phyloP scores from a whole-genome alignment of 2,797 vertebrate species.

The Pipistrellus pipistrellus region DNA sequence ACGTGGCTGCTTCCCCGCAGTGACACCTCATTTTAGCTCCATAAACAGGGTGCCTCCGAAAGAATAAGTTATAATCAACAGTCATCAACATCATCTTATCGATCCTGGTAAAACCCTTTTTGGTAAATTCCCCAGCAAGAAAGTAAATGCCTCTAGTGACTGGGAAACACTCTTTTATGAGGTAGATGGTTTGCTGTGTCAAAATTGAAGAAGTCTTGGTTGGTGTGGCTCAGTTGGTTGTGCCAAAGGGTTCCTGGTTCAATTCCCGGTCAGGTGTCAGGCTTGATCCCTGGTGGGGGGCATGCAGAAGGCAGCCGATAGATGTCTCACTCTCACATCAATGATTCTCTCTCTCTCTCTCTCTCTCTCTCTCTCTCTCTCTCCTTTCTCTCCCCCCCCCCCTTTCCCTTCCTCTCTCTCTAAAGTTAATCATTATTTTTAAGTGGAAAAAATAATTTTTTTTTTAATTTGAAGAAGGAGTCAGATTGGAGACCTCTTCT shows the following conservation, averaged over 20 bases:
- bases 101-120: neutral
- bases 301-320: too few relatives aligned
- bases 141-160: neutral
- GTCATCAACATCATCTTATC: neutral
- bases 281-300: too few relatives aligned
- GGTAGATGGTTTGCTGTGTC: neutral
- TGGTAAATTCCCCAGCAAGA: neutral
- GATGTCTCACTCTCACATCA: too few relatives aligned
- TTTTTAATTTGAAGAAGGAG: neutral
- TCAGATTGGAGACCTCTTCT: neutral
- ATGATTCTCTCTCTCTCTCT: too few relatives aligned
- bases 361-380: too few relatives aligned
- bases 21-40: neutral
- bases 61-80: neutral
- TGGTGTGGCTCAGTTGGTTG: too few relatives aligned
- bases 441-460: too few relatives aligned
- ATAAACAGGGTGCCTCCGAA: neutral
- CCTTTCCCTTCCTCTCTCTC: too few relatives aligned
- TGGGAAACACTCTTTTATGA: neutral
- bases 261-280: too few relatives aligned
- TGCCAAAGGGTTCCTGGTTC: too few relatives aligned
- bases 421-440: too few relatives aligned
- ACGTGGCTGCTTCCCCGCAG: neutral
- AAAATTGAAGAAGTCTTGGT: neutral
- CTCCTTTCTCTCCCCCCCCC: too few relatives aligned